These are phyloP conservation scores for Ornithoptera alexandrae DNA, from an alignment of 2,888 invertebrate species.

Conservation along the genomic window DNA sequence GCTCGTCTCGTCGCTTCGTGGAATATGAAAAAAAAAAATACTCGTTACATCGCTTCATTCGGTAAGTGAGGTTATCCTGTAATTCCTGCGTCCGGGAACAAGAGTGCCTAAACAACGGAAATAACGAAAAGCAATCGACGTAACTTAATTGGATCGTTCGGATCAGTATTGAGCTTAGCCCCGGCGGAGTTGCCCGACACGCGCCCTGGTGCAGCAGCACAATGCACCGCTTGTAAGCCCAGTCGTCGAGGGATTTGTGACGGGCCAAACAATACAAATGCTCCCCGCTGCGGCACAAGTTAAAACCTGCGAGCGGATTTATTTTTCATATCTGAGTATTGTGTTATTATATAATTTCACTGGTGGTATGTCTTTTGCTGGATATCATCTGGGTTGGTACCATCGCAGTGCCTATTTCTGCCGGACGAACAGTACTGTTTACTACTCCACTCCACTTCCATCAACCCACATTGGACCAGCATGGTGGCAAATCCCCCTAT, in stretches of 20 bases:
- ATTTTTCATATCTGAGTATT: not conserved
- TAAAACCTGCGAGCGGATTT: constrained; percentile 31
- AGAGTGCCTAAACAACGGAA: constrained; percentile 11
- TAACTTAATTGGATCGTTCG: constrained; percentile 30
- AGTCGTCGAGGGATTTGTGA: constrained; percentile 56
- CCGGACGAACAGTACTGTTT: no score
- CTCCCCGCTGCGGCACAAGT: constrained; percentile 32
- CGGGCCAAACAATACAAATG: constrained; percentile 50
- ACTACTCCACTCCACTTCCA: no score
- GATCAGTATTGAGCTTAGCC: constrained; percentile 29
- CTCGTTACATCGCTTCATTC: no score
- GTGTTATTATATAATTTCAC: no score
- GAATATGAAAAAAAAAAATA: no score
- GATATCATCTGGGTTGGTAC: no score
- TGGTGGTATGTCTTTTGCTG: no score
- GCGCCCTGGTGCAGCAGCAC: constrained; percentile 50
- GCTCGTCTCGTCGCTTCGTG: no score
- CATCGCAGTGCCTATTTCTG: no score
- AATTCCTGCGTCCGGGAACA: not conserved
- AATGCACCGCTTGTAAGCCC: constrained; percentile 57
- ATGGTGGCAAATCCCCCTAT: no score
- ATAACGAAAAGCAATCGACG: constrained; percentile 31
- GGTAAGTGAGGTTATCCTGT: not conserved
- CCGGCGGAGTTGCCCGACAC: constrained; percentile 31
- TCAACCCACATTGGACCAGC: no score